A percentile compares a stretch with the other conserved stretches of the same genome.
Evolutionary conservation across 2,113 vertebrate genomes (phyloP).

Genomic region (Amblyopsis rosae): DNA sequence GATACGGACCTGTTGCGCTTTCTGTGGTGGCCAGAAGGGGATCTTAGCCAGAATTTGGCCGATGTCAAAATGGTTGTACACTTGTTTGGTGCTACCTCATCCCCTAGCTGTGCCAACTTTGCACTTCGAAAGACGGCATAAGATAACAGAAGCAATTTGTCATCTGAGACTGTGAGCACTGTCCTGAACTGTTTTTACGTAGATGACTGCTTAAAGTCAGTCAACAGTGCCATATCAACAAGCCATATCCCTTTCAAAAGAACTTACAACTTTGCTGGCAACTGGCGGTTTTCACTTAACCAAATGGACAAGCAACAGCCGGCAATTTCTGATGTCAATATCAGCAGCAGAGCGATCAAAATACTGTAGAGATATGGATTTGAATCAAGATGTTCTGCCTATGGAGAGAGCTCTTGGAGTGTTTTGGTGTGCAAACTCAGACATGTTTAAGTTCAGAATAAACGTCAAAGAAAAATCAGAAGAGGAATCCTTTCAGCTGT

Average conservation of each 20-base stretch:
- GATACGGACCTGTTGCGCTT: conserved; percentile 6
- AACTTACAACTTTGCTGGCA: neutral
- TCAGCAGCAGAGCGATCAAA: neutral
- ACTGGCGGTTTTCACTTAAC: neutral
- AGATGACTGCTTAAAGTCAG: conserved; percentile 21
- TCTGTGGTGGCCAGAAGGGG: conserved; percentile 23
- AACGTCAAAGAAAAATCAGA: neutral
- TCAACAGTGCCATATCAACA: neutral
- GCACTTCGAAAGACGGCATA: conserved; percentile 12
- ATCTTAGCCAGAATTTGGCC: neutral
- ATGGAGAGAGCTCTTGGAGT: conserved; percentile 10
- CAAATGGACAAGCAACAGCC: conserved; percentile 17
- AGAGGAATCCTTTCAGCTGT: conserved; percentile 11
- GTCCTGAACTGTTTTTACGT: conserved; percentile 8
- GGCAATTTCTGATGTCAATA: neutral
- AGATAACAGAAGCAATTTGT: neutral
- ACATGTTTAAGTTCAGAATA: conserved; percentile 3
- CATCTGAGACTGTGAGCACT: neutral
- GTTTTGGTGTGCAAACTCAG: conserved; percentile 3
- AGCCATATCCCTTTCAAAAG: neutral
- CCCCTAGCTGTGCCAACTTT: conserved; percentile 23
- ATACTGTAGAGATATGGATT: neutral
- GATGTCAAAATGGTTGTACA: neutral
- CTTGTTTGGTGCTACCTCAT: conserved; percentile 21
- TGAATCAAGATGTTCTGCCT: conserved; percentile 1